Evolutionary conservation across 2,113 vertebrate species (phyloP).

Genomic region (Nymphicus hollandicus): DNA sequence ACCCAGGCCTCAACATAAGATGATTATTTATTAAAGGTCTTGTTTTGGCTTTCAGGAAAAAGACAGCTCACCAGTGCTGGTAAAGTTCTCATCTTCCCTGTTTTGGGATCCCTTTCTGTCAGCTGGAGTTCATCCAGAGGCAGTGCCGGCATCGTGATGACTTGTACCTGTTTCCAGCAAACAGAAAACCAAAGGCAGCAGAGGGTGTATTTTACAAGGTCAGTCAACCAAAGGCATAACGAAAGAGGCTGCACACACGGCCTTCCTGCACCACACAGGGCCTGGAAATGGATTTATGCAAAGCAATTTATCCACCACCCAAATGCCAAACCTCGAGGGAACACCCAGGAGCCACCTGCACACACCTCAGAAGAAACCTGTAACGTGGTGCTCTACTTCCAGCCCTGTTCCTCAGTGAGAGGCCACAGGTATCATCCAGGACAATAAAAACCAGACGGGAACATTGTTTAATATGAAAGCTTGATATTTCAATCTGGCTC

Average conservation of each 20-base stretch:
- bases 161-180: neutral
- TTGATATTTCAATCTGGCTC: neutral
- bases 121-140: slow-evolving; percentile 90
- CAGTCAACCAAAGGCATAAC: neutral
- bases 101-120: slow-evolving; percentile 75
- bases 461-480: neutral
- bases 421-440: neutral
- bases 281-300: neutral
- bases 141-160: slow-evolving; percentile 70
- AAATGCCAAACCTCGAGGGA: neutral
- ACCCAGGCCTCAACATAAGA: neutral
- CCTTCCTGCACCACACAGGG: neutral
- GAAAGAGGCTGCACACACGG: neutral
- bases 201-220: neutral
- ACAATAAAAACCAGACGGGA: neutral
- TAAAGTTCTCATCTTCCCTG: slow-evolving; percentile 80
- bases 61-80: slow-evolving; percentile 86
- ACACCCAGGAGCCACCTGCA: neutral
- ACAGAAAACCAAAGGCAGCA: neutral
- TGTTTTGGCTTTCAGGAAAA: neutral
- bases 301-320: neutral
- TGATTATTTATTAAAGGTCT: neutral
- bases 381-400: neutral
- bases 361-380: neutral
- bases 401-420: neutral